Conservation (phyloP, 2,888 invertebrate genomes). For the Amblyjoppa proteus region DNA sequence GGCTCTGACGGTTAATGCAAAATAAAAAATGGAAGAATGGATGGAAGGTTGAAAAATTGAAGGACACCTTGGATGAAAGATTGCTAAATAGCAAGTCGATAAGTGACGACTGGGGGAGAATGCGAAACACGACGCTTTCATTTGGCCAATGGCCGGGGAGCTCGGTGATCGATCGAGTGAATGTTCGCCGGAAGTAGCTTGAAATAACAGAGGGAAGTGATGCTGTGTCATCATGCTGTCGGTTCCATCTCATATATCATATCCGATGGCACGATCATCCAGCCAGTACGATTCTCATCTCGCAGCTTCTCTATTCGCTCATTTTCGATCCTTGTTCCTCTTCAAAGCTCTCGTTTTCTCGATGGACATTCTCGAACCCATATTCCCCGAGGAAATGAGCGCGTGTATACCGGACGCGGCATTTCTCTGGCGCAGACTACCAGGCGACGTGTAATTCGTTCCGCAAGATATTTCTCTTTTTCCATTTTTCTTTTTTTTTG, state of each 20-base stretch:
- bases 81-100: neutral
- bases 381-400: constrained; percentile 27
- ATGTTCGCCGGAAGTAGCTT: constrained; percentile 9
- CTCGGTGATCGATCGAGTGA: constrained; percentile 35
- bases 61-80: neutral
- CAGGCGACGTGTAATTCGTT: constrained; percentile 46
- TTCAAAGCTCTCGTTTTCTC: constrained; percentile 45
- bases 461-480: constrained; percentile 22
- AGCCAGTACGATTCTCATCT: constrained; percentile 58
- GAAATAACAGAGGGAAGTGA: constrained; percentile 32
- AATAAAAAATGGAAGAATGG: no score
- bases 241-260: constrained; percentile 47
- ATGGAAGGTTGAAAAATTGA: no score
- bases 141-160: constrained; percentile 4
- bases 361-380: constrained; percentile 33
- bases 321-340: constrained; percentile 19
- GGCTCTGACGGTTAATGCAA: no score
- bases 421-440: constrained; percentile 11
- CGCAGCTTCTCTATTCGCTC: constrained; percentile 8
- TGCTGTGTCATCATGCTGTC: constrained; percentile 52
- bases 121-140: neutral
- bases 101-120: neutral
- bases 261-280: constrained; percentile 30
- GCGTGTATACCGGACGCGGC: constrained; percentile 25
- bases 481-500: neutral